Percentiles rank a stretch among this genome's conserved stretches.
Conservation (phyloP, 2,888 invertebrate genomes). For the Drosophila borborema region DNA sequence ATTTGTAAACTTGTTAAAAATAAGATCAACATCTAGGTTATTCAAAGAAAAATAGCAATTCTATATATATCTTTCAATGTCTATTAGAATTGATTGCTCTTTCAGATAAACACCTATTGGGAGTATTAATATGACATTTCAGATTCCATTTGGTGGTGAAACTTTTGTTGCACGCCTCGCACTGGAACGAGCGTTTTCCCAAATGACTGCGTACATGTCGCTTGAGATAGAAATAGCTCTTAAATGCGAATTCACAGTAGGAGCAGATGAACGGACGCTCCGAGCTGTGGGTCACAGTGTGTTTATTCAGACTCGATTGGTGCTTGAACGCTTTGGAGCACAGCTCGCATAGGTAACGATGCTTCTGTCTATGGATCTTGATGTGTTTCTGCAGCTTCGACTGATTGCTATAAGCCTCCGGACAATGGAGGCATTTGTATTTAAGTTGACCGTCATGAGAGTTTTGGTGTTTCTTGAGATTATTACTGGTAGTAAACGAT, state of each 20-base stretch:
- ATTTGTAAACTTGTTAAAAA: not conserved
- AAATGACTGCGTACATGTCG: not conserved
- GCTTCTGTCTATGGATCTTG: constrained; percentile 5
- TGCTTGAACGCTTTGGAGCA: constrained; percentile 5
- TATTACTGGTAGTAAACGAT: not conserved
- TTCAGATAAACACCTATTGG: not conserved
- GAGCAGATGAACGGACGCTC: constrained; percentile 8
- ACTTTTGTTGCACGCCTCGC: not conserved
- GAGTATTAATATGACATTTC: not conserved
- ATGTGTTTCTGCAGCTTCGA: not conserved
- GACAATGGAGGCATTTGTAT: constrained; percentile 19
- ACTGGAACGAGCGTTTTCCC: not conserved
- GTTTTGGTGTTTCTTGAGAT: constrained; percentile 2
- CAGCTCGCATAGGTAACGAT: constrained; percentile 4
- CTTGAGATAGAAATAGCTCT: fast-evolving
- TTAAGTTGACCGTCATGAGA: not conserved
- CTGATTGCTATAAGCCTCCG: not conserved
- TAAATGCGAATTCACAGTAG: constrained; percentile 6
- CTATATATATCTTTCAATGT: not conserved
- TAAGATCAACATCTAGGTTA: not conserved
- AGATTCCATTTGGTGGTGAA: not conserved
- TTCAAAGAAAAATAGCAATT: not conserved
- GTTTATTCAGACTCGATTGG: not conserved
- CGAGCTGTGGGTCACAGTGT: constrained; percentile 3
- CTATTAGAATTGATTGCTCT: not conserved